These are phyloP conservation scores for Plebejus melissa DNA, from an alignment of 2,888 invertebrate species.

Conservation along the genomic window DNA sequence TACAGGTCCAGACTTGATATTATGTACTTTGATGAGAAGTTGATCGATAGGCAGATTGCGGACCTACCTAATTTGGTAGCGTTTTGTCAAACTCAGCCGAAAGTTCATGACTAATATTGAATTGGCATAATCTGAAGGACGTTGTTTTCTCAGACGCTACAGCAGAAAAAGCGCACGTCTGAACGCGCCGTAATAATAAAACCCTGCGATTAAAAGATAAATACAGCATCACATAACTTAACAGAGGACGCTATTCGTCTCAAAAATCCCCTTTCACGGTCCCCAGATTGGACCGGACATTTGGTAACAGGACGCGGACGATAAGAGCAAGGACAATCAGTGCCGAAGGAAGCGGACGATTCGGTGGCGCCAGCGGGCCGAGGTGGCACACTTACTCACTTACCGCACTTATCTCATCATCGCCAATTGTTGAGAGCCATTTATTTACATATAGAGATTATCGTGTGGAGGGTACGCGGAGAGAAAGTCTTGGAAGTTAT, in stretches of 20 bases:
- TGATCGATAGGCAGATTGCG: too few relatives aligned
- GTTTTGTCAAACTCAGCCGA: too few relatives aligned
- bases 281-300: slow-evolving; percentile 38
- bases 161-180: too few relatives aligned
- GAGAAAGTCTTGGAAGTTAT: background rate
- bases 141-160: too few relatives aligned
- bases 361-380: slow-evolving; percentile 58
- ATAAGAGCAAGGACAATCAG: slow-evolving; percentile 63
- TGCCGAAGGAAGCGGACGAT: slow-evolving; percentile 59
- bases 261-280: background rate
- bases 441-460: slow-evolving; percentile 1
- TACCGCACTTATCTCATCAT: slow-evolving; percentile 13
- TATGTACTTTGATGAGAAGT: too few relatives aligned
- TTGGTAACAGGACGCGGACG: slow-evolving; percentile 59
- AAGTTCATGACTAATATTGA: too few relatives aligned
- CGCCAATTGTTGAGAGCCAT: background rate
- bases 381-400: slow-evolving; percentile 30
- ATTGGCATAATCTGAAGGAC: too few relatives aligned
- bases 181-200: too few relatives aligned
- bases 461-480: background rate
- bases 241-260: background rate
- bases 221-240: background rate
- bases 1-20: too few relatives aligned
- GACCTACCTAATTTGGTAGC: too few relatives aligned
- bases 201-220: too few relatives aligned